Evolutionary conservation across 2,888 invertebrate genomes (phyloP).

Genomic region (Lepeophtheirus nordmannii): DNA sequence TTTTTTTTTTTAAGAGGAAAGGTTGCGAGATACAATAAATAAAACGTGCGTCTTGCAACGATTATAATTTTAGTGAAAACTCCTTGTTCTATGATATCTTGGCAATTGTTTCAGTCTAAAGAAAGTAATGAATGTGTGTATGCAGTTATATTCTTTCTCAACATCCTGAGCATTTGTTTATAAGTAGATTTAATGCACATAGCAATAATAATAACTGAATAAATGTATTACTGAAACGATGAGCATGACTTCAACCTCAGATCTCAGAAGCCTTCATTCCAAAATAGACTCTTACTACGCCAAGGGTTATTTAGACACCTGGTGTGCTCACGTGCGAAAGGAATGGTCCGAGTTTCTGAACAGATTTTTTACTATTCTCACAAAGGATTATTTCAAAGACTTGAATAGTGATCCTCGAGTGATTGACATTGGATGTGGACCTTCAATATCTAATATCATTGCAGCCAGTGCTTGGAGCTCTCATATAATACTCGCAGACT

Average conservation of each 20-base stretch:
- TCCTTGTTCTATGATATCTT: too few relatives aligned
- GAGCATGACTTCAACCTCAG: neutral
- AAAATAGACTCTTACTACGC: slow-evolving; percentile 10
- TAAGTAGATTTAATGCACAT: too few relatives aligned
- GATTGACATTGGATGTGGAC: slow-evolving; percentile 24
- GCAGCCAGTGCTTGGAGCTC: slow-evolving; percentile 11
- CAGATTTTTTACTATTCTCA: slow-evolving; percentile 5
- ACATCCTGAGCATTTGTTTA: too few relatives aligned
- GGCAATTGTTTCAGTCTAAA: too few relatives aligned
- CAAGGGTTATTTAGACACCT: slow-evolving; percentile 9
- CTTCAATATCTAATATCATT: slow-evolving; percentile 22
- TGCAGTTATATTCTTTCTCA: too few relatives aligned
- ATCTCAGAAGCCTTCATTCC: slow-evolving; percentile 4
- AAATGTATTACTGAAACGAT: too few relatives aligned
- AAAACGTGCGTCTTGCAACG: too few relatives aligned
- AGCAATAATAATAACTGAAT: too few relatives aligned
- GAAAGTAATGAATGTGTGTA: too few relatives aligned
- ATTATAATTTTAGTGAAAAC: too few relatives aligned
- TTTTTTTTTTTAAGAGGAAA: too few relatives aligned
- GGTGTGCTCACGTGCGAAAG: slow-evolving; percentile 2
- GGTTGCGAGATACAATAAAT: too few relatives aligned
- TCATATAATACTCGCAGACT: slow-evolving; percentile 18
- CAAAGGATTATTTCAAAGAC: neutral
- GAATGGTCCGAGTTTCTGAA: slow-evolving; percentile 14
- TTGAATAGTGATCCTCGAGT: neutral